These are phyloP conservation scores for Lytechinus variegatus DNA, from an alignment of 35 echinoderm and acorn worm species.

Conservation along the genomic window DNA sequence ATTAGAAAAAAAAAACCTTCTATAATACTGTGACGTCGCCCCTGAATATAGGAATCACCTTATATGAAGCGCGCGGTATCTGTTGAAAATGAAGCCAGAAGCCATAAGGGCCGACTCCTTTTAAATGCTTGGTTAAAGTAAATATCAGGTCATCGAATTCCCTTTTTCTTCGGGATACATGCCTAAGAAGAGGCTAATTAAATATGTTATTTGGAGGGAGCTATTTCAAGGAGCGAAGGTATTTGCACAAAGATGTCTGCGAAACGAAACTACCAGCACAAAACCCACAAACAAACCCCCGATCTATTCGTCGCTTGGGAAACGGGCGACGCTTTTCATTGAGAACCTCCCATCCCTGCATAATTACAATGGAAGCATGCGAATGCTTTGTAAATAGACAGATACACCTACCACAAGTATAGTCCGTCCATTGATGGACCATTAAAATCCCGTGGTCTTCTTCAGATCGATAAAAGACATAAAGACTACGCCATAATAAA, in stretches of 20 bases:
- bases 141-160: no score
- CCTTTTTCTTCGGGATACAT: no score
- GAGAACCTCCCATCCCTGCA: background rate
- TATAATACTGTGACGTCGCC: no score
- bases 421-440: background rate
- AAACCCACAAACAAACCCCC: background rate
- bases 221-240: no score
- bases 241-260: background rate
- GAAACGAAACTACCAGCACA: constrained; percentile 2
- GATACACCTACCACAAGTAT: background rate
- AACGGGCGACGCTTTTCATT: background rate
- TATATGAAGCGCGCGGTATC: no score
- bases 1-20: no score
- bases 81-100: no score
- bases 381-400: background rate
- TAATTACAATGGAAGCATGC: background rate
- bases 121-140: no score
- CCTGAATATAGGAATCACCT: no score
- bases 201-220: no score
- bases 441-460: background rate
- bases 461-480: background rate
- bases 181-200: no score
- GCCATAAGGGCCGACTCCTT: no score
- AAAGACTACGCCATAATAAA: background rate
- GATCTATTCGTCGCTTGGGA: background rate